phyloP scores from a whole-genome alignment of 2,797 vertebrate genomes.

The Balearica regulorum region DNA sequence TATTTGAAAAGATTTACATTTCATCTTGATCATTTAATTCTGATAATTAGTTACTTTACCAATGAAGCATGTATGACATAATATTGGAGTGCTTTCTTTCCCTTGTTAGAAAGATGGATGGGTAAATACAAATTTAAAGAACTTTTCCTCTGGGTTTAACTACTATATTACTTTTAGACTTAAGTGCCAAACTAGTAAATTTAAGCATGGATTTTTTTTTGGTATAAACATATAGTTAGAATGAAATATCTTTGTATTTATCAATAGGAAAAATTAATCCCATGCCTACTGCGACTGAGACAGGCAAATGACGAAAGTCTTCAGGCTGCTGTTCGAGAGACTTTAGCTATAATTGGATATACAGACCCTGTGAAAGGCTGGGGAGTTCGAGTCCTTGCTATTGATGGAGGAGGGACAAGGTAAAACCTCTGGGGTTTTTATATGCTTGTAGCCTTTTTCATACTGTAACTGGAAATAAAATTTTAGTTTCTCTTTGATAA shows the following conservation, averaged over 20 bases:
- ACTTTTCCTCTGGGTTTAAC: not conserved
- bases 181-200: not conserved
- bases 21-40: not conserved
- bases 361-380: constrained; percentile 88
- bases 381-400: constrained; percentile 88
- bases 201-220: not conserved
- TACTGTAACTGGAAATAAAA: not conserved
- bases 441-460: not conserved
- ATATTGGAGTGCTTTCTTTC: not conserved
- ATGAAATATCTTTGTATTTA: not conserved
- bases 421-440: constrained; percentile 48
- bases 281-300: constrained; percentile 86
- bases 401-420: constrained; percentile 96
- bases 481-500: not conserved
- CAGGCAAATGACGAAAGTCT: constrained; percentile 86
- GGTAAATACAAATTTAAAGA: not conserved
- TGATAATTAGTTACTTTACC: not conserved
- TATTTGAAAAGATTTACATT: not conserved
- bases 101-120: not conserved
- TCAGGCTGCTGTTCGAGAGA: constrained; percentile 89
- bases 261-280: constrained; percentile 87
- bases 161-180: not conserved
- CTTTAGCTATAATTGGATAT: constrained; percentile 89
- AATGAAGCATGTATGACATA: accelerated
- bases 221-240: not conserved